Base-by-base conservation (phyloP, 2,113 vertebrate species). In the Columba livia region DNA sequence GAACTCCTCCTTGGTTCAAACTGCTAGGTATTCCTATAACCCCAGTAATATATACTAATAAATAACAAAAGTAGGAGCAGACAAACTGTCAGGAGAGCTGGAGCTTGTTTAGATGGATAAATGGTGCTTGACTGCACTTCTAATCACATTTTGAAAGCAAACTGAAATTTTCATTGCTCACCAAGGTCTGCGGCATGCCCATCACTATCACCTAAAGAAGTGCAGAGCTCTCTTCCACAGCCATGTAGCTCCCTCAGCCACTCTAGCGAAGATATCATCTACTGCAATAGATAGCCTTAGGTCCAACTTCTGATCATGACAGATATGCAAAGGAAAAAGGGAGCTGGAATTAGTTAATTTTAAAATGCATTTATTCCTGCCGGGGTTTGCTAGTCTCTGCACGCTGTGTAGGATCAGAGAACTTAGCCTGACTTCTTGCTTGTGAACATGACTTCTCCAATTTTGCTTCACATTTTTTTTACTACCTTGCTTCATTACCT, bases 41-140 rank as follows among this genome's bases (percentile, higher is more conserved):
- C 40, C n/a, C 47, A 73, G 47, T 58, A 94, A 78, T 83, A 73
- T 36, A 73, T 36, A 62, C 58, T 86, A 93, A 95, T 88, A 96
- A 93, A 93, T 71, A 90, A 91, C 77, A 47, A 70, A 94, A 69
- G 40, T 36, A 47, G 42, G 72, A 85, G 36, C 60, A 85, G 47
- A 78, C 67, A 78, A 90, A 54, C 60, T 75, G 66, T 54, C 67
- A 80, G 54, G 85, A 89, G 57, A 90, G 26, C 34, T 66, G 75
- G 26, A 77, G 36, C 62, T 89, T 91, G 31, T 85, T 88, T 92
- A 85, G 66, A 26, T 91, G 90, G 51, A 88, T 83, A 85, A 96
- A 92, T 83, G 54, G 67, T 5, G 0, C 85, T 86, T 79, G 67
- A 92, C 60, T 91, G 51, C 75, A 66, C 62, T 93, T 86, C 44